These are phyloP conservation scores for Syrmaticus mikado DNA, from an alignment of 2,113 vertebrate genomes.

Conservation along the genomic window DNA sequence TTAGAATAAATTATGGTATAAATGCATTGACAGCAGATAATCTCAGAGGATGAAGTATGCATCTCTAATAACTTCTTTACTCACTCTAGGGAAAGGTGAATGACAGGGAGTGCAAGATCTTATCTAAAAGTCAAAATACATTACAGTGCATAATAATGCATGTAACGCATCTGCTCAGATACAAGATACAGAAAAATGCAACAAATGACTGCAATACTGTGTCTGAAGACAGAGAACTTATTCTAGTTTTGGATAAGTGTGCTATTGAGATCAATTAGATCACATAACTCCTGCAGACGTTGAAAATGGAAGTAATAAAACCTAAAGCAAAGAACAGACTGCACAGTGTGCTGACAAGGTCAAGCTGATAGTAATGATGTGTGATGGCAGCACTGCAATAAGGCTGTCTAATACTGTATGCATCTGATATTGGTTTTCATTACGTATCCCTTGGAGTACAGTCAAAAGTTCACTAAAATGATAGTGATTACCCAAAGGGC, in stretches of 20 bases:
- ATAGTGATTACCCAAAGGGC: conserved; percentile 40
- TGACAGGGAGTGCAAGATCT: conserved; percentile 39
- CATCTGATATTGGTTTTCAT: conserved; percentile 70
- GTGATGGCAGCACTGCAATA: conserved; percentile 54
- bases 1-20: conserved; percentile 23
- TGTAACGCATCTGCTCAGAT: background rate
- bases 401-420: conserved; percentile 52
- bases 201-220: conserved; percentile 31
- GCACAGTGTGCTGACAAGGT: conserved; percentile 53
- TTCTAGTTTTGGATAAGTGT: conserved; percentile 8
- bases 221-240: conserved; percentile 40
- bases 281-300: conserved; percentile 13
- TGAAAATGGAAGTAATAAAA: conserved; percentile 58
- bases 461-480: conserved; percentile 45
- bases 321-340: conserved; percentile 55
- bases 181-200: conserved; percentile 2
- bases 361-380: conserved; percentile 62
- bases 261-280: conserved; percentile 56
- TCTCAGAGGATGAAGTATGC: conserved; percentile 35
- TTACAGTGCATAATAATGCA: conserved; percentile 16
- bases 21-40: conserved; percentile 25
- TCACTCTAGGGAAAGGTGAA: conserved; percentile 25
- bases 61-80: conserved; percentile 44
- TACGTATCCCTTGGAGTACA: conserved; percentile 42
- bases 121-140: conserved; percentile 45